A percentile compares a stretch with the other conserved stretches of the same genome.
Evolutionary conservation across 92 coral and sea anemone genomes (phyloP).

Genomic region (Heliopora coerulea): DNA sequence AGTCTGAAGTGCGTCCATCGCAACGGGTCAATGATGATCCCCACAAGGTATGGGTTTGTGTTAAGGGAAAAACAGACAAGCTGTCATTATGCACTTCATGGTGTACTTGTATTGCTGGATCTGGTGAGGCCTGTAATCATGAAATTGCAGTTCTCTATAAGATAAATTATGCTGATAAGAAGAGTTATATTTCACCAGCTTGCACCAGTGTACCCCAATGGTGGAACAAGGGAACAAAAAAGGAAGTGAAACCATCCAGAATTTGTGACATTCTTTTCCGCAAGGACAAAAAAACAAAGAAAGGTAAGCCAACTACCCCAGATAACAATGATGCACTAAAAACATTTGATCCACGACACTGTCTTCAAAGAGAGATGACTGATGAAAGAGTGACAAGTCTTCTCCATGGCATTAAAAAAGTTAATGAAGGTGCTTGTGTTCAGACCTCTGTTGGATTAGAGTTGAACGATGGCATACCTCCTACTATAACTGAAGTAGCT

Average conservation of each 20-base stretch:
- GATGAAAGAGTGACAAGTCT: slow-evolving; percentile 42
- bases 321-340: slow-evolving; percentile 1
- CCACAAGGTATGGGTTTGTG: too few species aligned
- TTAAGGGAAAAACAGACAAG: too few species aligned
- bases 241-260: slow-evolving; percentile 3
- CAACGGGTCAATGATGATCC: too few species aligned
- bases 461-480: slow-evolving; percentile 45
- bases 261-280: neutral
- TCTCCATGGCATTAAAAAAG: slow-evolving; percentile 42
- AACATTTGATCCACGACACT: slow-evolving; percentile 46
- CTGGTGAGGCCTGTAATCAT: slow-evolving; percentile 20
- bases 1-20: too few species aligned
- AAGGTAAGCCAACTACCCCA: neutral
- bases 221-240: slow-evolving; percentile 26
- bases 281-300: slow-evolving; percentile 13
- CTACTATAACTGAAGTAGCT: slow-evolving; percentile 47
- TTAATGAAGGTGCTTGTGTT: slow-evolving; percentile 41
- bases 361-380: slow-evolving; percentile 26
- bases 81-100: too few species aligned
- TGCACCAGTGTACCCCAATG: slow-evolving; percentile 17
- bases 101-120: slow-evolving; percentile 18
- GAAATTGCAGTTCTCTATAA: slow-evolving; percentile 10
- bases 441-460: slow-evolving; percentile 46
- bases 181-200: slow-evolving; percentile 18
- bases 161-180: slow-evolving; percentile 13